These are phyloP conservation scores for Eucera pruinosa DNA, from an alignment of 2,888 invertebrate species.

Conservation along the genomic window DNA sequence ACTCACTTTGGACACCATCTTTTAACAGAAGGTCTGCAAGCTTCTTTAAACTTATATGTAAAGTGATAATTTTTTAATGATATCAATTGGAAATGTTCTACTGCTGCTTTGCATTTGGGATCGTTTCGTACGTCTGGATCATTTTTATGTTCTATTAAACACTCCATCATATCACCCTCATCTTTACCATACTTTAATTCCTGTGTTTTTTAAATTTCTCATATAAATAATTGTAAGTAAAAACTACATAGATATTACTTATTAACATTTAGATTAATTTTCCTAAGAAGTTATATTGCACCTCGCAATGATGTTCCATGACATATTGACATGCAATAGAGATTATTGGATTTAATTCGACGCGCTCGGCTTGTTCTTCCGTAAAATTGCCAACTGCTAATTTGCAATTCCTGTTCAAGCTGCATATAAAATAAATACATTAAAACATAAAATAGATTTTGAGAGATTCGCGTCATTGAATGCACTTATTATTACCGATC, in stretches of 20 bases:
- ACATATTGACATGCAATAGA: constrained; percentile 92
- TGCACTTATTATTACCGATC: constrained; percentile 84
- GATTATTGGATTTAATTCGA: constrained; percentile 95
- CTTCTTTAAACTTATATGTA: constrained; percentile 96
- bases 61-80: constrained; percentile 97
- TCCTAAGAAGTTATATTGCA: constrained; percentile 54
- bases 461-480: background rate
- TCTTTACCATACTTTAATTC: constrained; percentile 89
- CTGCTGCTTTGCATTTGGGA: constrained; percentile 94
- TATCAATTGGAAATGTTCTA: constrained; percentile 98
- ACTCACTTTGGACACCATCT: constrained; percentile 85
- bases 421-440: constrained; percentile 46
- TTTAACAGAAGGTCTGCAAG: constrained; percentile 93
- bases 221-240: constrained; percentile 16
- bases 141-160: constrained; percentile 96
- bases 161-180: constrained; percentile 96
- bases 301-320: constrained; percentile 91
- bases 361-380: constrained; percentile 94
- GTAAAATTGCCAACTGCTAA: constrained; percentile 93
- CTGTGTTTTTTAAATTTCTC: constrained; percentile 53
- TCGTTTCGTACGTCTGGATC: constrained; percentile 92
- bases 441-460: constrained; percentile 1
- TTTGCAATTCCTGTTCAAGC: constrained; percentile 87
- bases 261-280: constrained; percentile 9
- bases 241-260: constrained; percentile 1